A percentile compares a stretch with the other conserved stretches of the same genome.
Conservation (phyloP, 2,888 invertebrate genomes). For the Polymixis lichenea region DNA sequence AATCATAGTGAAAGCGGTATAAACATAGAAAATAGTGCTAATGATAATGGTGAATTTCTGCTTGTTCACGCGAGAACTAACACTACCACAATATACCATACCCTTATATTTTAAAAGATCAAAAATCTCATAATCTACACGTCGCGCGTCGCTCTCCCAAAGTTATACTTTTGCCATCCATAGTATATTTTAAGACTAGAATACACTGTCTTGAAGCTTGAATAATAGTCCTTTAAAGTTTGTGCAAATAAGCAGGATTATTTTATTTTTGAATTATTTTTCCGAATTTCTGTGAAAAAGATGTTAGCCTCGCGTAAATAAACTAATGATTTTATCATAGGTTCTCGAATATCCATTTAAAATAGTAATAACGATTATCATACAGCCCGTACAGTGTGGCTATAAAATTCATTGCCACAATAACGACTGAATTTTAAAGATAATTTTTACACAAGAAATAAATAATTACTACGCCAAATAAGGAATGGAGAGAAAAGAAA, state of each 20-base stretch:
- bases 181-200: slow-evolving; percentile 52
- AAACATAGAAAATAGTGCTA: slow-evolving; percentile 70
- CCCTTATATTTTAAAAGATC: slow-evolving; percentile 44
- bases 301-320: slow-evolving; percentile 62
- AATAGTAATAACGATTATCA: slow-evolving; percentile 37
- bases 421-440: slow-evolving; percentile 28
- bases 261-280: slow-evolving; percentile 14
- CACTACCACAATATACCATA: slow-evolving; percentile 32
- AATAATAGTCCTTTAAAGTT: slow-evolving; percentile 14
- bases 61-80: slow-evolving; percentile 64
- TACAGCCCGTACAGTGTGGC: slow-evolving; percentile 46
- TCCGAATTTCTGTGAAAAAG: not conserved
- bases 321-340: slow-evolving; percentile 58
- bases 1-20: slow-evolving; percentile 66
- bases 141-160: slow-evolving; percentile 21
- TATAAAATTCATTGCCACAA: slow-evolving; percentile 28
- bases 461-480: slow-evolving; percentile 60
- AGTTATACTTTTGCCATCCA: slow-evolving; percentile 53
- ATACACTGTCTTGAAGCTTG: slow-evolving; percentile 44
- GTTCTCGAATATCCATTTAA: slow-evolving; percentile 55
- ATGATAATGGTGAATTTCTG: slow-evolving; percentile 55
- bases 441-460: slow-evolving; percentile 63
- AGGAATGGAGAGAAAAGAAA: slow-evolving; percentile 65
- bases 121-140: slow-evolving; percentile 43
- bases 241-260: slow-evolving; percentile 21